Base-by-base conservation (phyloP, 2,888 invertebrate species). In the Yponomeuta cagnagella region DNA sequence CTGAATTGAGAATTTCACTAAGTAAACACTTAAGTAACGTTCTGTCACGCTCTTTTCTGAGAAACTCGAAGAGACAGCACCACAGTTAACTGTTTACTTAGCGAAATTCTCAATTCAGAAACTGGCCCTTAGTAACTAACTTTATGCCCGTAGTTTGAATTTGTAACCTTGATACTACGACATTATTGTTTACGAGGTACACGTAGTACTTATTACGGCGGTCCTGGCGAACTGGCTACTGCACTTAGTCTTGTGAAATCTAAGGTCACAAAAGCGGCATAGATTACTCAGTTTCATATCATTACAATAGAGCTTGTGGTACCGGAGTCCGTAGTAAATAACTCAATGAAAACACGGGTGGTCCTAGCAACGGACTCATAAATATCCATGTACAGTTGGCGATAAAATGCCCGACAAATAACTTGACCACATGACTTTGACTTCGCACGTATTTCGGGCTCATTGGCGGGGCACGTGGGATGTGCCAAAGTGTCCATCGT, bases 361-460 rank as follows among this genome's bases (percentile, higher is more conserved):
- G 52, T 58, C 52, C 52, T 58, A 58, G 52, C 52, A 58, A 58
- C 52, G 52, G 52, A 58, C 52, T 58, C 52, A 15, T 58, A 58
- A 58, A 58, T 58, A 58, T 58, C 52, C 15, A 8, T 15, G 52
- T 58, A 58, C 52, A 58, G 52, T 58, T 58, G 15, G 52, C 15
- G 15, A 23, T 23, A 23, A 23, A 23, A 23, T 23, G 23, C 23
- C 23, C 23, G 23, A 58, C 15, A 43, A 43, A 43, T 43, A 43
- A 43, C 43, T 43, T 43, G 43, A 43, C 8, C 5, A 37, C 2
- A 37, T 43, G 6, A 43, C 43, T 43, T 43, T 43, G 37, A 37
- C 5, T 2, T 5, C 5, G 2, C 37, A 37, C 4, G 37, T 37
- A 5, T 37, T 8, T 43, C 6, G 5, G 5, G 43, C 1, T 8